phyloP scores from a whole-genome alignment of 2,797 vertebrate genomes.

The Muscicapa striata region DNA sequence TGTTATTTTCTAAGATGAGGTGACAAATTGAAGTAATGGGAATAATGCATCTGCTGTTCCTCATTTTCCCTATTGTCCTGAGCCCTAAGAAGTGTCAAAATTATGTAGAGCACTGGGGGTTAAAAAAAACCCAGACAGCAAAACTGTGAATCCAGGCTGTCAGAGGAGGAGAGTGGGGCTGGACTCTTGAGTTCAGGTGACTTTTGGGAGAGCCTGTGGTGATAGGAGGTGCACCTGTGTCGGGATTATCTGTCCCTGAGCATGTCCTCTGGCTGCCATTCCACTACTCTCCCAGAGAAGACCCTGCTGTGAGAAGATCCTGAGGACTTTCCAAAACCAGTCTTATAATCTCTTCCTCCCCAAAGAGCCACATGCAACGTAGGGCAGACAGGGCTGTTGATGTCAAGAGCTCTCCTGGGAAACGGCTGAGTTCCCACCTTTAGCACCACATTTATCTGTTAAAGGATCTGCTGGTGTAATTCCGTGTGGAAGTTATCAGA shows the following conservation, averaged over 20 bases:
- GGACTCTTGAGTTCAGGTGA: neutral
- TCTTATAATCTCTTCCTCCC: neutral
- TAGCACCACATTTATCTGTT: neutral
- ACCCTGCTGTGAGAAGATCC: neutral
- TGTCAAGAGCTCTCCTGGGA: neutral
- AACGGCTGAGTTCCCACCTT: neutral
- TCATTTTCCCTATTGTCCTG: neutral
- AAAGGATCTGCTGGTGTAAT: neutral
- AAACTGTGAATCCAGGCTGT: neutral
- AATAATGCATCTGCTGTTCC: neutral
- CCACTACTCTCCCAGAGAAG: neutral
- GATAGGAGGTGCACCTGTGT: neutral
- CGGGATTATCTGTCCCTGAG: neutral
- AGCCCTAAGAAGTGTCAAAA: neutral
- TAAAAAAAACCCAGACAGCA: neutral
- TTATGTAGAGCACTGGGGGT: neutral
- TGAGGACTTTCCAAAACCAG: neutral
- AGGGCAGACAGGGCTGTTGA: neutral
- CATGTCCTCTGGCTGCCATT: neutral
- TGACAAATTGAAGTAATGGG: neutral
- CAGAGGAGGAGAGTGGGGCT: neutral
- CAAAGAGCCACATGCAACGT: neutral
- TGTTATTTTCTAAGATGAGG: neutral
- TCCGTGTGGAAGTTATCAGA: neutral
- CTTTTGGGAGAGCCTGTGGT: neutral